Conservation (phyloP, 2,888 invertebrate genomes). For the Diploptera punctata region DNA sequence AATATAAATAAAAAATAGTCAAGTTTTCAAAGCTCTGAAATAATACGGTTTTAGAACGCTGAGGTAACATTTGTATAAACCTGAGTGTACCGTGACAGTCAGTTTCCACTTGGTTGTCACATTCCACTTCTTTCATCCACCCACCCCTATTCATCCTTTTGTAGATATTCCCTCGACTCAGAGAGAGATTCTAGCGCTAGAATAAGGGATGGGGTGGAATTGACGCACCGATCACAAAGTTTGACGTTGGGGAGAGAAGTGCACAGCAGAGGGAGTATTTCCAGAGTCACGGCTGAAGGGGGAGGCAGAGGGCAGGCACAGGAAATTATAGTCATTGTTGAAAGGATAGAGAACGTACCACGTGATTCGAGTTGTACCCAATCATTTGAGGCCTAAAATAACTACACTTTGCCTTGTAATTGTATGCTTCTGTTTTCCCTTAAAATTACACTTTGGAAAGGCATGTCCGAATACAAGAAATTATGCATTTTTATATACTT, state of each 20-base stretch:
- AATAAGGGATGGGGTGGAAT: conserved; percentile 7
- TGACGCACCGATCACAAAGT: conserved; percentile 14
- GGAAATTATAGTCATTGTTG: conserved; percentile 27
- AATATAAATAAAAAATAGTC: too few relatives aligned
- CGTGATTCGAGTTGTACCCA: neutral
- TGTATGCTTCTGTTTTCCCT: too few relatives aligned
- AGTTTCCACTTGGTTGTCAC: neutral
- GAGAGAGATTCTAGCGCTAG: neutral
- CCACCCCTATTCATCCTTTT: conserved; percentile 1
- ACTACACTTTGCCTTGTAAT: too few relatives aligned
- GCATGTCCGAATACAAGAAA: too few relatives aligned
- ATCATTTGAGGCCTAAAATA: conserved; percentile 11
- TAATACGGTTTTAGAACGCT: too few relatives aligned
- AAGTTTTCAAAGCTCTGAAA: too few relatives aligned
- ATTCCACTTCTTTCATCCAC: neutral
- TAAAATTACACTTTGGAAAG: too few relatives aligned
- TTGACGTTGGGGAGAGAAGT: conserved; percentile 15
- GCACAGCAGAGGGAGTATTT: conserved; percentile 9
- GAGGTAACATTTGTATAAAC: neutral
- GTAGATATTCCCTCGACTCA: neutral
- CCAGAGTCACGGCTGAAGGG: conserved; percentile 14
- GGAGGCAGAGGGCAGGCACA: neutral
- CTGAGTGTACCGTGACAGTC: conserved; percentile 2
- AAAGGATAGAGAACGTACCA: neutral
- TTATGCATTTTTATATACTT: too few relatives aligned